A percentile compares a stretch with the other conserved stretches of the same genome.
Conservation (phyloP, 2,888 invertebrate genomes). For the Protonemura montana region DNA sequence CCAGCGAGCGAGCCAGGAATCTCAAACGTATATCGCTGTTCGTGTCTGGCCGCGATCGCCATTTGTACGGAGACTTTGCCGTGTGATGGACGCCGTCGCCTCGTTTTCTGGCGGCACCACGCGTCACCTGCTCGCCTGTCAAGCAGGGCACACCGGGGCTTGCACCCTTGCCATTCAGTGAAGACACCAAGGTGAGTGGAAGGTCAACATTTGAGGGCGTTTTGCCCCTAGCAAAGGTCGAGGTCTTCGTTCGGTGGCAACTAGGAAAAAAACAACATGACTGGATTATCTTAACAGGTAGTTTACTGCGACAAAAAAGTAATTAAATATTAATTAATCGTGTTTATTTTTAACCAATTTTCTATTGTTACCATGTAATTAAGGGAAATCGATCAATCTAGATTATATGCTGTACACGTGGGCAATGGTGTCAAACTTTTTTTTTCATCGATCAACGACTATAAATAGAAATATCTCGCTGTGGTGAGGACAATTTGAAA, state of each 20-base stretch:
- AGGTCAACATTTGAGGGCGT: background rate
- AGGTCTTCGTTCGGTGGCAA: background rate
- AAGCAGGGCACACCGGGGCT: background rate
- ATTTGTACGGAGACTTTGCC: constrained; percentile 27
- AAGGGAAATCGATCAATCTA: background rate
- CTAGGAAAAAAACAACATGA: background rate
- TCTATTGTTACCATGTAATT: background rate
- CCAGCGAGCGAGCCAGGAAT: background rate
- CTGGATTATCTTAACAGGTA: background rate
- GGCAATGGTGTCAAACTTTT: background rate
- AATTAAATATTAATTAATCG: background rate
- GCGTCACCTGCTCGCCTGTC: constrained; percentile 15
- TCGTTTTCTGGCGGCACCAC: constrained; percentile 14
- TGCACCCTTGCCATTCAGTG: background rate
- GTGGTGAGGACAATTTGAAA: background rate
- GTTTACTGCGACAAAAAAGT: background rate
- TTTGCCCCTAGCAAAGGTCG: background rate
- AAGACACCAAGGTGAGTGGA: background rate
- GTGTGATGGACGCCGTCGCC: constrained; percentile 24
- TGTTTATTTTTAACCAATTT: background rate
- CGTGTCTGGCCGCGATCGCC: background rate
- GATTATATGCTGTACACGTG: background rate
- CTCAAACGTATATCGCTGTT: background rate
- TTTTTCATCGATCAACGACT: background rate
- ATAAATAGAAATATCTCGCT: background rate